Evolutionary conservation across 2,113 vertebrate genomes (phyloP), one percentile per base, ranked within the genome.

Genomic region (Castor canadensis): DNA sequence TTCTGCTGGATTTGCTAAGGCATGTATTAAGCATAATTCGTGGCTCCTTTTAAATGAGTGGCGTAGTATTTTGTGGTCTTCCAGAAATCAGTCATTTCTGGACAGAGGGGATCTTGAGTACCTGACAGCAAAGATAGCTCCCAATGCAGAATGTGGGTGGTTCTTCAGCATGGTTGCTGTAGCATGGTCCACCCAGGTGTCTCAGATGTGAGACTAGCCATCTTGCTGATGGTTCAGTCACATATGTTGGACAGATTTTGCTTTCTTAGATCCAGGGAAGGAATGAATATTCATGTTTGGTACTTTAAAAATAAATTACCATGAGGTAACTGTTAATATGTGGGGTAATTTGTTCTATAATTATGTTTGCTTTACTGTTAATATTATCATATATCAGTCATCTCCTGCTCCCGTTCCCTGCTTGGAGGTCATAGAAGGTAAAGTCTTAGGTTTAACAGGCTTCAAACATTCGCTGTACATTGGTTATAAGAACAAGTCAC

Each of bases 221-320:
- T 89, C 86, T 12, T 71, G 4, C 26, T 95, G 90, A 69, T 35
- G 94, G 71, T 93, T 95, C 30, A 76, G 15, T 72, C 16, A 2
- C 67, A 85, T 24, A 19, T 60, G 81, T 75, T 75, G 72, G 86
- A 35, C 0, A 85, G 38, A 69, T 13, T 96, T 96, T 95, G n/a
- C 66, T 91, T 52, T 89, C 8, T 17, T 24, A 24, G 64, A 45
- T 56, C 38, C 73, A n/a, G 60, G 89, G 52, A 52, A 94, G 32
- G 35, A 16, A 56, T 89, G 89, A 19, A 20, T 62, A 38, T 4
- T 43, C 69, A 66, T 69, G 12, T 1, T 13, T 43, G 45, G 30
- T 38, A 83, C 49, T 73, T 81, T 72, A 82, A 95, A 95, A 94
- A 96, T 92, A 94, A 96, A 76, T 79, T 82, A 38, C 30, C 6